Conservation (phyloP, 2,797 vertebrate species). For the Novumbra hubbsi region DNA sequence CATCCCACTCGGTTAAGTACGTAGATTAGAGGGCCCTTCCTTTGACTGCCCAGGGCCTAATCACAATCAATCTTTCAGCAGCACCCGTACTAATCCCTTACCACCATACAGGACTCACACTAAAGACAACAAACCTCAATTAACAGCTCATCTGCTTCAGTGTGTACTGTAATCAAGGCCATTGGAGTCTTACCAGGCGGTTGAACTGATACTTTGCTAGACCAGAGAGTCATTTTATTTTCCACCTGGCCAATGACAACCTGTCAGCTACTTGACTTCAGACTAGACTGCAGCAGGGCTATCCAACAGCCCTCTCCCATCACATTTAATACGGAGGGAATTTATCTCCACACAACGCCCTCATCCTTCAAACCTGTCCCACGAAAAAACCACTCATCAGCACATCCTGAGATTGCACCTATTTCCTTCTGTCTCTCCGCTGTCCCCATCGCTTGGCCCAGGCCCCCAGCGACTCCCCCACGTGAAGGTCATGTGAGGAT, state of each 20-base stretch:
- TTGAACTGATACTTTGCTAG: neutral
- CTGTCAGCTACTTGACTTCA: slow-evolving; percentile 19
- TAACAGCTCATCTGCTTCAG: neutral
- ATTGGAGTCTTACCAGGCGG: neutral
- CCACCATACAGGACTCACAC: neutral
- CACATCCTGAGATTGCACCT: slow-evolving; percentile 18
- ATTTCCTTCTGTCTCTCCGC: neutral
- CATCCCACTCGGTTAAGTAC: slow-evolving; percentile 10
- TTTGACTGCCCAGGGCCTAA: neutral
- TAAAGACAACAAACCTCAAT: neutral
- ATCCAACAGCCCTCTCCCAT: slow-evolving; percentile 54
- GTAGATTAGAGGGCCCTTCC: slow-evolving; percentile 4
- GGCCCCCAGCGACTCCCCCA: too few species aligned
- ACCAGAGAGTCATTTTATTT: neutral
- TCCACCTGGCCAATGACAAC: neutral
- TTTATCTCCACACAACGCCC: slow-evolving; percentile 36
- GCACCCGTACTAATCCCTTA: neutral
- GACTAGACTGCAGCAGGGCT: slow-evolving; percentile 14
- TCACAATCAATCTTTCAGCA: neutral
- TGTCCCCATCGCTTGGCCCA: neutral
- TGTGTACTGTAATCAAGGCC: neutral
- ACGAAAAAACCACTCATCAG: slow-evolving; percentile 41
- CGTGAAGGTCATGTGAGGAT: slow-evolving; percentile 18
- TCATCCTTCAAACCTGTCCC: slow-evolving; percentile 53
- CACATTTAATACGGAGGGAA: slow-evolving; percentile 33